Evolutionary conservation across 2,113 vertebrate genomes (phyloP), one percentile per base, ranked within the genome.

Genomic region (Tamias sibiricus): DNA sequence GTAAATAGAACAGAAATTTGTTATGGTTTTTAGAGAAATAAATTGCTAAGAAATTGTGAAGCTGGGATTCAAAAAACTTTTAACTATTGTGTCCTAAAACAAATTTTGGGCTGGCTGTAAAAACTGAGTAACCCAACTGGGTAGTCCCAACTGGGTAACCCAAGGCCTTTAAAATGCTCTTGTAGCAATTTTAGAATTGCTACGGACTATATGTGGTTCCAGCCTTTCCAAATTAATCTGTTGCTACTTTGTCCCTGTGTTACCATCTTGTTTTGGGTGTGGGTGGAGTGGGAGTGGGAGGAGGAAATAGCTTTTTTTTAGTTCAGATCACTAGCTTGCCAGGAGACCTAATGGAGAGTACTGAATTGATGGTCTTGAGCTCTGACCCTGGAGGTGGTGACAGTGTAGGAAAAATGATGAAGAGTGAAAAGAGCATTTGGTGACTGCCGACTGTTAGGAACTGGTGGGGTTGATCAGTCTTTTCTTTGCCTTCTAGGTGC

Each of bases 41-140:
- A 72, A 91, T 94, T 88, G 49, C 49, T 90, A 52, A 59, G 91
- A 87, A 93, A 81, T 10, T 3, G 17, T n/a, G 28, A 72, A 64
- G 10, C 5, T 94, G 66, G 62, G 37, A 62, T 66, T 80, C 30
- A n/a, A 64, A 90, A 57, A 16, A 16, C 64, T 69, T 42, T 59
- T 66, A 85, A 81, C 4, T 49, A 40, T 4, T 35, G 74, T 91
- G 68, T 32, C 66, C 77, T 62, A n/a, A 79, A 64, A 47, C 32
- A 35, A 17, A 11, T 54, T 59, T 93, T 28, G 84, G 44, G 8
- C 42, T 76, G 26, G 19, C 13, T 76, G 2, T 37, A 71, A 82
- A 68, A 84, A 57, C 47, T 57, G 71, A 37, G 71, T 28, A 71
- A 59, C 28, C 2, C 40, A 16, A 1, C 44, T 26, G 8, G 20